Evolutionary conservation across 1,140 invertebrate species (phyloP).

Genomic region (Macrotrachela quadricornifera): DNA sequence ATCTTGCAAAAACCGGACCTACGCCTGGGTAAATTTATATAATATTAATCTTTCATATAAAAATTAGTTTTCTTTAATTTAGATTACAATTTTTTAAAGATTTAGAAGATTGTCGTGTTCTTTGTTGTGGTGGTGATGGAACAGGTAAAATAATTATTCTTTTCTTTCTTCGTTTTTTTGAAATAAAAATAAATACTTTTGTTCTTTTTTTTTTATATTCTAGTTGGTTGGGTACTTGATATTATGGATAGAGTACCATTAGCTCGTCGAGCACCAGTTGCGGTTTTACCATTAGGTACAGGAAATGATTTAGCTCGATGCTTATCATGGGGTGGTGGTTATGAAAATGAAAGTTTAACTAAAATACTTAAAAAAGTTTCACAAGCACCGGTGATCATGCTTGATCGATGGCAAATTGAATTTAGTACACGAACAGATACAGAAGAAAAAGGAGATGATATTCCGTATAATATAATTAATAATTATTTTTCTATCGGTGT

Average conservation of each 20-base stretch:
- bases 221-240: slow-evolving; percentile 17
- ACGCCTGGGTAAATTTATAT: slow-evolving; percentile 40
- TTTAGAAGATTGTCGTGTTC: slow-evolving; percentile 65
- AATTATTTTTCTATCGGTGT: slow-evolving; percentile 93
- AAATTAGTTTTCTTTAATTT: background rate
- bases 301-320: slow-evolving; percentile 83
- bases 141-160: slow-evolving; percentile 30
- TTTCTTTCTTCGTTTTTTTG: background rate
- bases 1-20: slow-evolving; percentile 66
- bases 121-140: slow-evolving; percentile 85
- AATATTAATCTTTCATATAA: background rate
- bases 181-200: too few species aligned
- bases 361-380: slow-evolving; percentile 49
- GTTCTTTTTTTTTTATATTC: slow-evolving; percentile 18
- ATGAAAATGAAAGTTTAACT: slow-evolving; percentile 68
- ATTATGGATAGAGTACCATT: slow-evolving; percentile 64
- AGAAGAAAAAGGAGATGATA: slow-evolving; percentile 41
- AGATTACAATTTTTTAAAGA: slow-evolving; percentile 80
- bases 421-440: slow-evolving; percentile 39
- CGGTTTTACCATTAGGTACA: slow-evolving; percentile 76
- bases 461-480: slow-evolving; percentile 88
- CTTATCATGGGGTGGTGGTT: slow-evolving; percentile 71
- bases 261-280: slow-evolving; percentile 54
- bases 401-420: slow-evolving; percentile 83
- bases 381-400: slow-evolving; percentile 37